Conservation (phyloP, 1,140 invertebrate species). For the Dysdera silvatica region DNA sequence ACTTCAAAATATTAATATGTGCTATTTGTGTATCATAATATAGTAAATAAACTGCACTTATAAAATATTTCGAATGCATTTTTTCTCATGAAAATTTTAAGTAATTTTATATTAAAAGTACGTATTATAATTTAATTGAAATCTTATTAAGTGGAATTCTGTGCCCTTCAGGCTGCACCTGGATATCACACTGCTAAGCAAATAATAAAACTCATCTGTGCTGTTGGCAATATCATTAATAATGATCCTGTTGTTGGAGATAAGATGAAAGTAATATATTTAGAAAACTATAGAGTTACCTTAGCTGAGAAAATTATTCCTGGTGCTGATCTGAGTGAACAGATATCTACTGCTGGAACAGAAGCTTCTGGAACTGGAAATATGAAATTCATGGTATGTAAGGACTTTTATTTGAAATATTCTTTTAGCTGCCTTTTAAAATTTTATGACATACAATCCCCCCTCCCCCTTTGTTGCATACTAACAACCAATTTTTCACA, state of each 20-base stretch:
- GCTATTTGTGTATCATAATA: too few species aligned
- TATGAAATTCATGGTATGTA: conserved; percentile 80
- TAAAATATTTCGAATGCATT: too few species aligned
- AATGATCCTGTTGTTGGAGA: conserved; percentile 97
- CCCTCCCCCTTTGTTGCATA: too few species aligned
- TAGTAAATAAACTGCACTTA: too few species aligned
- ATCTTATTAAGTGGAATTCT: too few species aligned
- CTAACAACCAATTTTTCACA: too few species aligned
- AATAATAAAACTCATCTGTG: conserved; percentile 94
- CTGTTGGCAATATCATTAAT: conserved; percentile 86
- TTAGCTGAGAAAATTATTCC: conserved; percentile 98
- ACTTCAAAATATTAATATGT: too few species aligned
- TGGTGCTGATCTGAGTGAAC: conserved; percentile 92
- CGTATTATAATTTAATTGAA: too few species aligned
- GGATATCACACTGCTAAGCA: conserved; percentile 98
- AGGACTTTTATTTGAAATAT: neutral
- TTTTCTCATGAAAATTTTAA: too few species aligned
- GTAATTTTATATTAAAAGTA: too few species aligned
- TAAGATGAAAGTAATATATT: conserved; percentile 88
- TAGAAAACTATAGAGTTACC: conserved; percentile 97
- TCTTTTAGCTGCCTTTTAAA: too few species aligned
- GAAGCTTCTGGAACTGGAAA: conserved; percentile 94
- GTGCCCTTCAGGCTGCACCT: conserved; percentile 63
- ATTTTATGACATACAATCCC: too few species aligned
- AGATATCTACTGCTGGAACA: conserved; percentile 93